Evolutionary conservation across 2,888 invertebrate genomes (phyloP).

Genomic region (Tachina fera): DNA sequence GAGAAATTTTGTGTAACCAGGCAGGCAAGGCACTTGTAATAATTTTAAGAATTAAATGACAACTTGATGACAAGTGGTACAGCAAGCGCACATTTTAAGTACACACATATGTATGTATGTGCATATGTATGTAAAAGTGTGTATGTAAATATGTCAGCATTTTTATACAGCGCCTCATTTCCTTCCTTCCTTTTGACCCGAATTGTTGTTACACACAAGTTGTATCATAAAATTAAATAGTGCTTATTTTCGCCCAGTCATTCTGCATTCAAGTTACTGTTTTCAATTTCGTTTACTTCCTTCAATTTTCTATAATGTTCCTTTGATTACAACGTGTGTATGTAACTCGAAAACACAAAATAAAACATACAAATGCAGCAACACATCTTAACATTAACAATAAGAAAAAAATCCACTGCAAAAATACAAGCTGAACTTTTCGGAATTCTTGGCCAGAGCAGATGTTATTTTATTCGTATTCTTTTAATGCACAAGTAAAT

Average conservation of each 20-base stretch:
- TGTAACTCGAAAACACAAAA: conserved; percentile 2
- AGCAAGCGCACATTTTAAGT: not conserved
- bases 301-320: conserved; percentile 3
- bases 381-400: not conserved
- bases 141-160: not conserved
- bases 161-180: not conserved
- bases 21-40: conserved; percentile 27
- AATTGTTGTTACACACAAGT: conserved; percentile 41
- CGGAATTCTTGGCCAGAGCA: conserved; percentile 81
- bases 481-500: conserved; percentile 15
- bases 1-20: not conserved
- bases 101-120: not conserved
- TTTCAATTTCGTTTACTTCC: not conserved
- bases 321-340: conserved; percentile 17
- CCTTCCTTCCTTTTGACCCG: conserved; percentile 35
- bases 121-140: not conserved
- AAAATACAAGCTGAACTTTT: conserved; percentile 78
- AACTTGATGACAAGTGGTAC: conserved; percentile 59
- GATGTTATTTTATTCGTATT: conserved; percentile 78
- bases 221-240: conserved; percentile 44
- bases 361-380: not conserved
- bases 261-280: not conserved
- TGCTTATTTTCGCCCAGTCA: conserved; percentile 59
- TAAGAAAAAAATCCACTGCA: not conserved
- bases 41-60: conserved; percentile 54